Percentiles rank a stretch among this genome's conserved stretches.
These are phyloP conservation scores for Drosophila meridiana DNA, from an alignment of 2,888 invertebrate genomes.

Conservation along the genomic window DNA sequence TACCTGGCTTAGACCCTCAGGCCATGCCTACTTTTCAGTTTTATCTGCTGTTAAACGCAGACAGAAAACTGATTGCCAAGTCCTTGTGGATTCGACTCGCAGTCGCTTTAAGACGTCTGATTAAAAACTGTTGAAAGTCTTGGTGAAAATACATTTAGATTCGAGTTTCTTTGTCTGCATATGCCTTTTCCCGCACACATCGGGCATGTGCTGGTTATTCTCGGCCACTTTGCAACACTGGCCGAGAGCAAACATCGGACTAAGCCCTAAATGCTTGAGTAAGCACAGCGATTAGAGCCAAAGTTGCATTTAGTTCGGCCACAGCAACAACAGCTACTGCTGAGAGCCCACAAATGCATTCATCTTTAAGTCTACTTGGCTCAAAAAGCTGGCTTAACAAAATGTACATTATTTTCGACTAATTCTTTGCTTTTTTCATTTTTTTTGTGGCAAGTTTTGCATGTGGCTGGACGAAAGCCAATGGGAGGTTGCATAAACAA, in stretches of 20 bases:
- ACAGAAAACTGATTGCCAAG: conserved; percentile 31
- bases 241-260: conserved; percentile 1
- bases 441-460: conserved; percentile 20
- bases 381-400: conserved; percentile 31
- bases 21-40: conserved; percentile 15
- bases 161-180: conserved; percentile 11
- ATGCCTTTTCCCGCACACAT: conserved; percentile 15
- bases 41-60: conserved; percentile 21
- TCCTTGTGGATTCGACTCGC: background rate
- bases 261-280: conserved; percentile 25
- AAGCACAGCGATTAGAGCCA: conserved; percentile 13
- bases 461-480: conserved; percentile 20
- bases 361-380: conserved; percentile 28
- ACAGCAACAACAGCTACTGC: background rate
- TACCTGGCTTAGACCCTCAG: conserved; percentile 25
- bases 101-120: conserved; percentile 32
- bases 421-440: conserved; percentile 9
- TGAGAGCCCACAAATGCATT: background rate
- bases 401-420: conserved; percentile 30
- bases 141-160: conserved; percentile 2
- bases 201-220: background rate
- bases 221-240: conserved; percentile 10
- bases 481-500: conserved; percentile 62
- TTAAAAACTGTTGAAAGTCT: conserved; percentile 27
- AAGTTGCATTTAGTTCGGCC: conserved; percentile 15